Percentiles rank a stretch among this genome's conserved stretches.
Conservation (phyloP, 2,888 invertebrate species). For the Chydorus sphaericus region DNA sequence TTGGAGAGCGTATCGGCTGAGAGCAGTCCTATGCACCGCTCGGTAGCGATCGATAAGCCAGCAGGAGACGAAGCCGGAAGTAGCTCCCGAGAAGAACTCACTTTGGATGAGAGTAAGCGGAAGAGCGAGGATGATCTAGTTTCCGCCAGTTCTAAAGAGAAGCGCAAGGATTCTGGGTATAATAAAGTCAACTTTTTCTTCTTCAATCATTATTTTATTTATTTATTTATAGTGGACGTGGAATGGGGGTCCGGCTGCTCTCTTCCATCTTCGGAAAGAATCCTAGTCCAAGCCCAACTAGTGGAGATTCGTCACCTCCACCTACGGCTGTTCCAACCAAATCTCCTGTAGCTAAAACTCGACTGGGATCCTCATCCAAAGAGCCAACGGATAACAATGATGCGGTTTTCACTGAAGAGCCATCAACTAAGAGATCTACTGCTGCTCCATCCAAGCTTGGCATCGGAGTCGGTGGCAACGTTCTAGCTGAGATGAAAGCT, state of each 20-base stretch:
- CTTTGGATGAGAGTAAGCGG: neutral
- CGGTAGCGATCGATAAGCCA: neutral
- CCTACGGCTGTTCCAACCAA: neutral
- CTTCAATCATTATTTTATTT: neutral
- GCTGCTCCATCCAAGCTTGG: conserved; percentile 15
- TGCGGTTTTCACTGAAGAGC: neutral
- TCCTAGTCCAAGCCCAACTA: conserved; percentile 1
- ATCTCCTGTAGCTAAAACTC: conserved; percentile 8
- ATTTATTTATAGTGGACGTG: neutral
- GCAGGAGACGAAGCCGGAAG: neutral
- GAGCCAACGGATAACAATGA: neutral
- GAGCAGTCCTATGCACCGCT: conserved; percentile 8
- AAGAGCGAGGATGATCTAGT: conserved; percentile 3
- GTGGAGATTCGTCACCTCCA: neutral
- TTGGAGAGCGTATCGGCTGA: conserved; percentile 9
- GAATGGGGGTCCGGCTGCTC: conserved; percentile 8
- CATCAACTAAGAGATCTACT: neutral
- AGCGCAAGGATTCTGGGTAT: conserved; percentile 7
- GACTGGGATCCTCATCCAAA: neutral
- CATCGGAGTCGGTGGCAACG: conserved; percentile 23
- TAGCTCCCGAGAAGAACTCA: conserved; percentile 1
- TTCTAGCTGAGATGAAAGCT: conserved; percentile 27
- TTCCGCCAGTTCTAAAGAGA: neutral
- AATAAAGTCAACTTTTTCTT: neutral
- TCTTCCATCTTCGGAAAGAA: conserved; percentile 10